These are phyloP conservation scores for Apotomis turbidana DNA, from an alignment of 2,888 invertebrate genomes.

Conservation along the genomic window DNA sequence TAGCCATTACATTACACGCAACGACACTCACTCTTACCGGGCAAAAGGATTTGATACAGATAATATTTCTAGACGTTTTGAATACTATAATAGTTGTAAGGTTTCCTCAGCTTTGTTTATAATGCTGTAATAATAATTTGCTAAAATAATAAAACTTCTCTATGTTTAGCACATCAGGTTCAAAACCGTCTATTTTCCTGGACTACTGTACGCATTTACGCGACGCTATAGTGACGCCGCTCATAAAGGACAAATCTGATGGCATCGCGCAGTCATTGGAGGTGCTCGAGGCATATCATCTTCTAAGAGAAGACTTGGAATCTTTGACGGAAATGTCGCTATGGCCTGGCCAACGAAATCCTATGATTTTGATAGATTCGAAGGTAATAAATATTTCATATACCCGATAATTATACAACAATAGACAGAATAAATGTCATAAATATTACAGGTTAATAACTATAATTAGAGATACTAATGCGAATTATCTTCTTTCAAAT, in stretches of 20 bases:
- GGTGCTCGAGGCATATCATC: conserved; percentile 92
- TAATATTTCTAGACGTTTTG: no score
- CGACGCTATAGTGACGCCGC: conserved; percentile 89
- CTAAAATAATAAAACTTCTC: no score
- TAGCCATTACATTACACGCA: no score
- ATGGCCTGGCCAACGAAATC: conserved; percentile 92
- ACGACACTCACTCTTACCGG: no score
- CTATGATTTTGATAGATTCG: conserved; percentile 89
- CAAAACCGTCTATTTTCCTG: conserved; percentile 91
- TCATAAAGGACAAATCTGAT: conserved; percentile 87
- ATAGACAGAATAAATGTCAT: no score
- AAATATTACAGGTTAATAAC: no score
- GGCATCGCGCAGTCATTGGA: conserved; percentile 89
- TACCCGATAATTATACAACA: no score
- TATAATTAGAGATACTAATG: no score
- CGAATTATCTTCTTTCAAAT: no score
- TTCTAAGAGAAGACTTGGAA: conserved; percentile 96
- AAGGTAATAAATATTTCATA: conserved; percentile 75
- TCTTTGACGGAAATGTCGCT: conserved; percentile 92
- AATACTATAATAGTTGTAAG: no score
- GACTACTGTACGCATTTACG: conserved; percentile 94
- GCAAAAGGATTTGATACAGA: no score
- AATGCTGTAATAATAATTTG: no score
- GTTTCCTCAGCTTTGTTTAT: background rate
- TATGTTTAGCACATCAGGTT: conserved; percentile 87